Percentiles rank a stretch among this genome's conserved stretches.
phyloP scores from a whole-genome alignment of 2,888 invertebrate species.

The Cordilura impudica region DNA sequence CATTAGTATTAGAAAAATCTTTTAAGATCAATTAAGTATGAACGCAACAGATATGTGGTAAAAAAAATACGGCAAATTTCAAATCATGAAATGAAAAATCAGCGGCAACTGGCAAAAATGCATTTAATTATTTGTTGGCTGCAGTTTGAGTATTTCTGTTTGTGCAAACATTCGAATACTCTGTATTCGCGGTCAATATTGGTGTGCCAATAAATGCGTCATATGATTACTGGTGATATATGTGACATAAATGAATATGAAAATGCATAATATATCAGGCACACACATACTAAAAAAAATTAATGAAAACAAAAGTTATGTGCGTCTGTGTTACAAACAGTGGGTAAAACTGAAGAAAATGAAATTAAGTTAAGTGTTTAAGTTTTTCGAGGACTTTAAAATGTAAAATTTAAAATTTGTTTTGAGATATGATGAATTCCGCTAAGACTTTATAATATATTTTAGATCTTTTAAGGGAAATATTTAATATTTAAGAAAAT shows the following conservation, averaged over 20 bases:
- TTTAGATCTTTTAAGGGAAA: too few species aligned
- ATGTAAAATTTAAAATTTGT: too few species aligned
- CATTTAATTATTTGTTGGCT: slow-evolving; percentile 26
- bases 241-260: slow-evolving; percentile 11
- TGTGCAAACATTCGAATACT: background rate
- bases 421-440: too few species aligned
- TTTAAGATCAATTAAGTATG: slow-evolving; percentile 25
- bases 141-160: background rate
- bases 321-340: background rate
- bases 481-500: too few species aligned
- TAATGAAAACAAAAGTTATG: slow-evolving; percentile 14
- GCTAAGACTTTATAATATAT: too few species aligned
- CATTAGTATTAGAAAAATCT: slow-evolving; percentile 8
- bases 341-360: background rate
- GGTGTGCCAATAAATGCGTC: slow-evolving; percentile 12
- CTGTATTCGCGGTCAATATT: background rate
- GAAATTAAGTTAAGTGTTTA: too few species aligned
- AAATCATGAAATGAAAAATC: slow-evolving; percentile 48
- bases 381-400: too few species aligned
- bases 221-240: slow-evolving; percentile 21
- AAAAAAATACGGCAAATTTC: slow-evolving; percentile 28
- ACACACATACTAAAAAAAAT: slow-evolving; percentile 4
- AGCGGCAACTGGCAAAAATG: slow-evolving; percentile 16
- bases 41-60: slow-evolving; percentile 42
- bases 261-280: background rate